These are phyloP conservation scores for Clarias laeviceps DNA, from an alignment of 2,797 vertebrate genomes.

Conservation along the genomic window DNA sequence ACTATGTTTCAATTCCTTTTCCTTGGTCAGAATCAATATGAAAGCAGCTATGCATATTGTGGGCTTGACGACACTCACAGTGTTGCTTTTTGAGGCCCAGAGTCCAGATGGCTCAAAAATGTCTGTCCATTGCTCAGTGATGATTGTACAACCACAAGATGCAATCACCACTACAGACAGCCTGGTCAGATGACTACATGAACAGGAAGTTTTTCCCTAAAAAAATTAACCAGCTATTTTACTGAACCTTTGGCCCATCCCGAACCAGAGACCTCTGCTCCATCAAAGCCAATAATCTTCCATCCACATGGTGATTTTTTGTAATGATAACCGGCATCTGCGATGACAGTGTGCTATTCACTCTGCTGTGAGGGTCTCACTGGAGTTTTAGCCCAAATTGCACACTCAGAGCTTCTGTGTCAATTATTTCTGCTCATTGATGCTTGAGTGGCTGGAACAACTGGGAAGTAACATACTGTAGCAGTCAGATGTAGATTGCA, in stretches of 20 bases:
- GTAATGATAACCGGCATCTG: constrained; percentile 38
- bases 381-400: constrained; percentile 29
- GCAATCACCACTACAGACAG: constrained; percentile 18
- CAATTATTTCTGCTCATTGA: constrained; percentile 46
- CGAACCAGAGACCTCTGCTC: constrained; percentile 1
- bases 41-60: not conserved
- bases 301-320: constrained; percentile 37
- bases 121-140: constrained; percentile 61
- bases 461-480: constrained; percentile 41
- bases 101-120: constrained; percentile 57
- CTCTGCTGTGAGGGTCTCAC: constrained; percentile 24
- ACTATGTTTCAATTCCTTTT: constrained; percentile 14
- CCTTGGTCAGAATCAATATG: not conserved
- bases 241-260: not conserved
- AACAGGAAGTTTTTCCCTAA: not conserved
- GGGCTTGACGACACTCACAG: constrained; percentile 13
- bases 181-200: constrained; percentile 25
- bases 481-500: constrained; percentile 23
- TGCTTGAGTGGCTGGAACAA: constrained; percentile 50
- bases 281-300: constrained; percentile 37
- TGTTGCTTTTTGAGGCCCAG: constrained; percentile 17
- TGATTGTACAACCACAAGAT: constrained; percentile 49
- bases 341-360: constrained; percentile 35
- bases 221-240: not conserved
- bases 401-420: constrained; percentile 38